These are phyloP conservation scores for Okapia johnstoni DNA, from an alignment of 2,113 vertebrate species.

Conservation along the genomic window DNA sequence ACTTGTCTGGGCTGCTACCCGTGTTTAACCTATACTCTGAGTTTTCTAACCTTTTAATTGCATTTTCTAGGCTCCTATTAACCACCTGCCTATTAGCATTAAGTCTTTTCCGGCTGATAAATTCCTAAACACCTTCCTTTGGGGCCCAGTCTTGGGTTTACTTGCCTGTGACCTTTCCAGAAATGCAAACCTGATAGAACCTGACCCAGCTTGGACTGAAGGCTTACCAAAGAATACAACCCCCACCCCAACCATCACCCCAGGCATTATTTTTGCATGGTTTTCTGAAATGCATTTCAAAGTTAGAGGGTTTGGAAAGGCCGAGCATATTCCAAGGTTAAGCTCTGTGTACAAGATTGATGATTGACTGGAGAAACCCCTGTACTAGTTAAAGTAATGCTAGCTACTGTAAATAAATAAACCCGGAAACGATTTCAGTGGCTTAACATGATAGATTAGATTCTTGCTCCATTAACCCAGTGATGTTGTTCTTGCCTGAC, in stretches of 20 bases:
- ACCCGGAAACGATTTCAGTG: neutral
- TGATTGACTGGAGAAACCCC: neutral
- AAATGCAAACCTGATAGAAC: neutral
- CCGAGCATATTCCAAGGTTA: neutral
- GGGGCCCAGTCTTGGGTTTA: neutral
- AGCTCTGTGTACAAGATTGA: neutral
- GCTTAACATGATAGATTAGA: conserved; percentile 17
- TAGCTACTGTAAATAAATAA: neutral
- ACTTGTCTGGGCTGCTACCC: neutral
- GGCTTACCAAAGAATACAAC: neutral
- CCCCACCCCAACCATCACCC: neutral
- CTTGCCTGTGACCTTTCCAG: neutral
- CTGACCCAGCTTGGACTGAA: neutral
- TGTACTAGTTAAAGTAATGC: neutral
- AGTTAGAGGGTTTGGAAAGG: conserved; percentile 14
- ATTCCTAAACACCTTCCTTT: neutral
- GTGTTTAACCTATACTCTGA: neutral
- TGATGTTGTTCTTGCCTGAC: neutral
- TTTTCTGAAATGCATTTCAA: conserved; percentile 39
- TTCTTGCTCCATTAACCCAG: conserved; percentile 12
- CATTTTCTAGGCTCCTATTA: neutral
- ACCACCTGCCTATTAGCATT: neutral
- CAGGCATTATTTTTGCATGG: neutral
- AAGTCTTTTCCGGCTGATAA: neutral
- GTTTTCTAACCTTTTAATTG: neutral